Base-by-base conservation (phyloP, 2,113 vertebrate species). In the Cyprinodon brontotheroides region DNA sequence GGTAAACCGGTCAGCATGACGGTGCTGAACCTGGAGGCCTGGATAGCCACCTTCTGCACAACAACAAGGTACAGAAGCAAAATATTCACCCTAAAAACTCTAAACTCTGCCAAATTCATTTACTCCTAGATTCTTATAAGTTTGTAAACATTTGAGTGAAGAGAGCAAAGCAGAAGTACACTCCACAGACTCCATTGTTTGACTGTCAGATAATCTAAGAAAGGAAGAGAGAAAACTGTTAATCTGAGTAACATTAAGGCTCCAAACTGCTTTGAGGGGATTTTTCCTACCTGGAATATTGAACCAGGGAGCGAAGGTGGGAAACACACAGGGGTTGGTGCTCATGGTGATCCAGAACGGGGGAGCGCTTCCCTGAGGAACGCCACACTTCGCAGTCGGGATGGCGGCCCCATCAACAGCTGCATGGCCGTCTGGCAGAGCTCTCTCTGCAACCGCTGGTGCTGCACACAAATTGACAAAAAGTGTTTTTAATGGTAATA, bases 1-100 rank as follows among this genome's bases (percentile, higher is more conserved):
- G 88, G 86, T 20, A 90, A 69, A 37, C 75, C 72, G 0, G 88
- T 90, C 36, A 90, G 15, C 88, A 90, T 88, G 68, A 86, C 1
- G 0, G 73, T 84, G 53, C 48, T 45, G 15, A 53, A 39, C 0
- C 3, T 3, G 0, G 64, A 14, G 1, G 15, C 59, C 0, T 0
- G 22, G 39, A 1, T 0, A 3, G 1, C 14, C 17, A 47, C 43
- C 14, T 37, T 65, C 85, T 87, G 22, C 9, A 40, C 7, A 36
- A 70, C 14, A n/a, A 10, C 29, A 17, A 10, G 11, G 10, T 39
- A 5, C 17, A 69, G 1, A 7, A 8, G 17, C 17, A 62, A 37
- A 11, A 62, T 11, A 12, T 37, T 4, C 11, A 62, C 12, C 8
- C 1, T 14, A 14, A 29, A 62, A 62, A 15, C 57, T 7, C n/a